A percentile compares a stretch with the other conserved stretches of the same genome.
phyloP scores from a whole-genome alignment of 1,140 invertebrate genomes.

The Atopsyche davidsoni region DNA sequence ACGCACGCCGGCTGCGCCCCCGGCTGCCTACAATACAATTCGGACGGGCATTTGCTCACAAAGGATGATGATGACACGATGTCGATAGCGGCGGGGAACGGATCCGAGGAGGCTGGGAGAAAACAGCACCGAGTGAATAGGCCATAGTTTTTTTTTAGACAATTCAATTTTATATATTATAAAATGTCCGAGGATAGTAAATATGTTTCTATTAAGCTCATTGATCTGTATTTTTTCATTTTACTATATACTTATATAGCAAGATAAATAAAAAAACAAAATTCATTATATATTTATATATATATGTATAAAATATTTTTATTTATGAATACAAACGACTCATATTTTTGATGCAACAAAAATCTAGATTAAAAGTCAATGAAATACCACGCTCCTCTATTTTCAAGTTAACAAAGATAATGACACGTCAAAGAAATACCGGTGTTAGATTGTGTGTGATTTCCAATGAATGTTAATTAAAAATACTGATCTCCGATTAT shows the following conservation, averaged over 20 bases:
- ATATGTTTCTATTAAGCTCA: neutral
- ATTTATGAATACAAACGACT: too few relatives aligned
- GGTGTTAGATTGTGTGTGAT: constrained; percentile 23
- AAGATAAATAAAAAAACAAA: too few relatives aligned
- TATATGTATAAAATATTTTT: too few relatives aligned
- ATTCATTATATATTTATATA: too few relatives aligned
- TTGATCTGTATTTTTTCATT: too few relatives aligned
- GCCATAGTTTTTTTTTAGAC: too few relatives aligned
- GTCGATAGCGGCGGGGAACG: constrained; percentile 10
- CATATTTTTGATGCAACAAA: too few relatives aligned
- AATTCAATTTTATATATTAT: neutral
- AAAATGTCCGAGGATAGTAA: neutral
- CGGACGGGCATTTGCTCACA: constrained; percentile 18
- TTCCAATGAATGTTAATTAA: constrained; percentile 25
- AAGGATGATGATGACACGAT: constrained; percentile 24
- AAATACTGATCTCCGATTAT: constrained; percentile 8
- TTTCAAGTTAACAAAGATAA: neutral
- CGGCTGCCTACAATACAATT: constrained; percentile 14
- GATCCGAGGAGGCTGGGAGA: too few relatives aligned
- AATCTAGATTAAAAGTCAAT: too few relatives aligned
- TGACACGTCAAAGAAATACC: constrained; percentile 21
- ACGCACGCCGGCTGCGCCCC: constrained; percentile 6
- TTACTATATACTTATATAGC: too few relatives aligned
- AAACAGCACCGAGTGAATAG: too few relatives aligned
- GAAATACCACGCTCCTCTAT: neutral